phyloP scores from a whole-genome alignment of 2,888 invertebrate species.

The Hoplodrina blanda region DNA sequence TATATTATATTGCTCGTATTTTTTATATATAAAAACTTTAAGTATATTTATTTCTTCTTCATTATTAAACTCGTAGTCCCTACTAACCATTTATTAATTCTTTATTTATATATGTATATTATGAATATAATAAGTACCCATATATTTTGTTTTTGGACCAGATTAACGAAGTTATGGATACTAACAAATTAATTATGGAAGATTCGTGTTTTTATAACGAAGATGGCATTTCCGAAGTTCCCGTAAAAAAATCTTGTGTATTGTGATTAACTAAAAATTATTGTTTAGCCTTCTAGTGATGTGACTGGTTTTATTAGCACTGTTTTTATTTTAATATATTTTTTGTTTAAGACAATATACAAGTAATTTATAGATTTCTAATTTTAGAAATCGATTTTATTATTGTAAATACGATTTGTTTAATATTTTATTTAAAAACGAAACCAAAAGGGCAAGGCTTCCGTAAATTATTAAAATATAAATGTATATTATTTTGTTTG shows the following conservation, averaged over 20 bases:
- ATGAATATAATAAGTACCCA: constrained; percentile 8
- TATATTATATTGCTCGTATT: constrained; percentile 23
- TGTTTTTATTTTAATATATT: not conserved
- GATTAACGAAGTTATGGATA: constrained; percentile 40
- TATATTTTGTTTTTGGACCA: constrained; percentile 40
- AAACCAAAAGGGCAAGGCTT: not conserved
- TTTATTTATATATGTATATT: constrained; percentile 35
- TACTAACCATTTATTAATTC: constrained; percentile 32
- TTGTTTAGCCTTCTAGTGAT: constrained; percentile 52
- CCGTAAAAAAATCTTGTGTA: constrained; percentile 66
- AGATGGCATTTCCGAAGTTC: constrained; percentile 61
- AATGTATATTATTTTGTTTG: not conserved
- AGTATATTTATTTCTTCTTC: constrained; percentile 10
- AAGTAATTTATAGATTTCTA: constrained; percentile 43
- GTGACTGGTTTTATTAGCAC: constrained; percentile 33
- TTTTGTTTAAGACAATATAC: constrained; percentile 2
- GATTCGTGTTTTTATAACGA: constrained; percentile 50
- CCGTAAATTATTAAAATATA: not conserved
- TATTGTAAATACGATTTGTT: constrained; percentile 25
- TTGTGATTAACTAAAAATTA: constrained; percentile 77
- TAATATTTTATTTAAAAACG: not conserved
- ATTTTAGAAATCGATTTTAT: constrained; percentile 43
- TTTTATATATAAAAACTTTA: not conserved
- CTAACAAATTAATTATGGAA: constrained; percentile 61
- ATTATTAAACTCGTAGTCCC: constrained; percentile 16